phyloP scores from a whole-genome alignment of 2,888 invertebrate species.

The Trissolcus brochymenae region DNA sequence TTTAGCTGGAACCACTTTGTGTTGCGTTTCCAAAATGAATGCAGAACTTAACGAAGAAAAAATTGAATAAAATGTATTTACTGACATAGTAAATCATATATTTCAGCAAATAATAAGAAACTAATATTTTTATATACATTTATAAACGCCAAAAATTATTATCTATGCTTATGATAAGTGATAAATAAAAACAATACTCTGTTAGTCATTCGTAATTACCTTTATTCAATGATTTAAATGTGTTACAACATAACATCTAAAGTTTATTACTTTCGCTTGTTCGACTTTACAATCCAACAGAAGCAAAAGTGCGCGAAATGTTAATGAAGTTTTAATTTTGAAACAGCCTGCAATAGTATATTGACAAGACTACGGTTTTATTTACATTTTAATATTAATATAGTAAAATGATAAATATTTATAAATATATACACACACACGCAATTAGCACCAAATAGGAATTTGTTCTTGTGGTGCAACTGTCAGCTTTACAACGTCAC shows the following conservation, averaged over 20 bases:
- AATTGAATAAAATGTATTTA: slow-evolving; percentile 2
- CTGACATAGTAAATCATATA: background rate
- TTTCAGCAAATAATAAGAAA: background rate
- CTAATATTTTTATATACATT: background rate
- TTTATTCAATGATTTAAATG: slow-evolving; percentile 69
- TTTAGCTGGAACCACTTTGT: slow-evolving; percentile 80
- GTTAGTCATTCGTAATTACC: slow-evolving; percentile 61
- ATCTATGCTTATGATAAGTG: slow-evolving; percentile 8
- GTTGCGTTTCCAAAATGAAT: slow-evolving; percentile 78
- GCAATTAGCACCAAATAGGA: slow-evolving; percentile 71
- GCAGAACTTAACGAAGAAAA: background rate
- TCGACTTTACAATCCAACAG: slow-evolving; percentile 58
- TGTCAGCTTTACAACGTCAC: slow-evolving; percentile 29
- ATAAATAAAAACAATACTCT: slow-evolving; percentile 37
- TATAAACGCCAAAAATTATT: background rate
- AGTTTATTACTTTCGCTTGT: slow-evolving; percentile 52
- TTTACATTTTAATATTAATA: slow-evolving; percentile 60
- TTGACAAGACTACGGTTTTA: slow-evolving; percentile 56
- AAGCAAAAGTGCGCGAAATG: slow-evolving; percentile 61
- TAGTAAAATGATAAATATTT: slow-evolving; percentile 59
- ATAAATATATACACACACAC: slow-evolving; percentile 68
- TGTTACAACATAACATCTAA: slow-evolving; percentile 70
- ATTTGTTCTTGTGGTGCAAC: slow-evolving; percentile 61
- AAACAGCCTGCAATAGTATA: slow-evolving; percentile 52
- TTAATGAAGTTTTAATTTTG: slow-evolving; percentile 61